Evolutionary conservation across 2,888 invertebrate genomes (phyloP), one percentile per base, ranked within the genome.

Genomic region (Harpalus rubripes): DNA sequence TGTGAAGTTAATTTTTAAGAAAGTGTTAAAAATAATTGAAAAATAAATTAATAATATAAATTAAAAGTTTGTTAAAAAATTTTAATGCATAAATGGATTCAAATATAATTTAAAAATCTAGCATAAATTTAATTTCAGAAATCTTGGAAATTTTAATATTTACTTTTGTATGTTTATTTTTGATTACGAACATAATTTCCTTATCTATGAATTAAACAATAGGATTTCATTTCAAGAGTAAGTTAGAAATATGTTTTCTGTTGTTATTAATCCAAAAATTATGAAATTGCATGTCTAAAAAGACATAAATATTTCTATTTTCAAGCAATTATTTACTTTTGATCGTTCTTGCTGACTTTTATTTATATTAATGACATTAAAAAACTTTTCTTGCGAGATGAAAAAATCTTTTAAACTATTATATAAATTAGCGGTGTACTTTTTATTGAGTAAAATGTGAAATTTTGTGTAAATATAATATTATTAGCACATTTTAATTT

Each of bases 71-170:
- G 3, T 22, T 22, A 22, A 22, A 22, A 22, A 1, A 1, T 32
- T 32, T 4, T 5, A 32, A 32, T 32, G 32, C 3, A 32, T 32
- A 32, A 32, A 32, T 32, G 6, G 5, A 5, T 56, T 56, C 56
- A n/a, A 1, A 52, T 10, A 56, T 56, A n/a, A 4, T 10, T 3
- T 1, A 56, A 8, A 52, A 12, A 52, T 8, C 10, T 52, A 52
- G 6, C 6, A 32, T 32, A 52, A 52, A 52, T 52, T 52, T 52
- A 2, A 52, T 10, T 12, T 52, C 44, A 52, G 10, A 52, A 52
- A 52, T 52, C 44, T 52, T 52, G 44, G 44, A 52, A 52, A 52
- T 52, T 52, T 52, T 52, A 52, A 52, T 52, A 4, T 52, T 52
- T 52, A 52, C 44, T 52, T 52, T 52, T 52, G 12, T 52, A 52